Base-by-base conservation (phyloP, 1,140 invertebrate genomes). In the Oscheius sp. region DNA sequence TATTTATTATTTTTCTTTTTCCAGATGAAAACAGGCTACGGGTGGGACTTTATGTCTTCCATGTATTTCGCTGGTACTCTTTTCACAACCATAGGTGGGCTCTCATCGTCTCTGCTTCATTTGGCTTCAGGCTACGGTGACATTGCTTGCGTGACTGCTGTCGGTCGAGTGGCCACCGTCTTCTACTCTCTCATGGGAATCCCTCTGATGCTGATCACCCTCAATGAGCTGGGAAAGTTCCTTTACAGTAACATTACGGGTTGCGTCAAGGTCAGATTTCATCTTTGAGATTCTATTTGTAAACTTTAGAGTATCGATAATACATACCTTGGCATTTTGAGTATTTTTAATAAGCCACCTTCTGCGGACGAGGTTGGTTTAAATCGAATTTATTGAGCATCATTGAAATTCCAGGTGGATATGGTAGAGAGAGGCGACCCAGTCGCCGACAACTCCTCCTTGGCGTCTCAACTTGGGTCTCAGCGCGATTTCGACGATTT, bases 171-270 rank as follows among this genome's bases (percentile, higher is more conserved):
- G 70, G 91, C 93, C 34, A 96, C 93, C n/a, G 95, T 97, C 79
- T 92, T 95, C 83, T 96, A 96, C 86, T 93, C 93, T 42, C 93
- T 95, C 80, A 86, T 95, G 74, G 94, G 94, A 18, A 96, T 96
- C 76, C 94, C 94, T 0, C 85, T 96, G 66, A 95, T 95, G 92
- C 88, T 97, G 67, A 88, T 96, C 4, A 96, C 93, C 79, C 88
- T 97, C 38, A 94, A 93, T 42, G 95, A 96, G 84, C 94, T 97
- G 69, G 94, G 94, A 34, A 74, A 74, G 23, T 74, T 74, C 52
- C 49, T 74, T 1, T 74, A 74, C 49, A 45, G 35, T 49, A 66
- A 74, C 52, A 74, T 74, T 38, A 74, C 68, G 36, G 64, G 63
- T 68, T 59, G 49, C 61, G 72, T 74, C 1, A 63, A 67, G 45